These are phyloP conservation scores for Ichneumon xanthorius DNA, from an alignment of 2,888 invertebrate genomes.

Conservation along the genomic window DNA sequence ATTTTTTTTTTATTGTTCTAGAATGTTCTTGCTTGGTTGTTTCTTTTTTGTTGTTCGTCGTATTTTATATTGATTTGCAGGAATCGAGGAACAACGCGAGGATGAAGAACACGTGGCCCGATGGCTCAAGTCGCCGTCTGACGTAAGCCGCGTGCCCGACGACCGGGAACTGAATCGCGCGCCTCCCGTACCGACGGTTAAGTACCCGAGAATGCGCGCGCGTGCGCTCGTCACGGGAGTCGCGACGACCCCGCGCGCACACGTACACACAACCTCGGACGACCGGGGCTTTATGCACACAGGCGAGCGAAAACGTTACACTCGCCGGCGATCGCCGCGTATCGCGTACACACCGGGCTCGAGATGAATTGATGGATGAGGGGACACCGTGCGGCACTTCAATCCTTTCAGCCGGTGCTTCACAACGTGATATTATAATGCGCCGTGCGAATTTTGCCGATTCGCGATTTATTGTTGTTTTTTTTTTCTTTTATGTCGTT, in stretches of 20 bases:
- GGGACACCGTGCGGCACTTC: constrained; percentile 50
- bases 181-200: constrained; percentile 66
- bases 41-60: background rate
- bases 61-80: background rate
- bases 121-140: constrained; percentile 46
- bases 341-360: constrained; percentile 27
- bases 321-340: constrained; percentile 23
- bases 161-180: constrained; percentile 70
- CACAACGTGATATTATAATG: constrained; percentile 33
- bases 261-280: constrained; percentile 6
- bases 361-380: constrained; percentile 65
- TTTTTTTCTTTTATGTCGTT: background rate
- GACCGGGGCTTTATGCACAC: constrained; percentile 30
- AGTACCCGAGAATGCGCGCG: constrained; percentile 64
- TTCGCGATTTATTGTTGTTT: background rate
- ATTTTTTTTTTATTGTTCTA: background rate
- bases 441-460: constrained; percentile 21
- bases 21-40: background rate
- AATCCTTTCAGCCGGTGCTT: constrained; percentile 58
- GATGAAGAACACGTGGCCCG: constrained; percentile 44
- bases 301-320: background rate
- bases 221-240: constrained; percentile 67
- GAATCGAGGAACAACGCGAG: constrained; percentile 2
- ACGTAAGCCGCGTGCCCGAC: constrained; percentile 66
- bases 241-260: constrained; percentile 55